These are phyloP conservation scores for Marisa cornuarietis DNA, from an alignment of 1,140 invertebrate genomes.

Conservation along the genomic window DNA sequence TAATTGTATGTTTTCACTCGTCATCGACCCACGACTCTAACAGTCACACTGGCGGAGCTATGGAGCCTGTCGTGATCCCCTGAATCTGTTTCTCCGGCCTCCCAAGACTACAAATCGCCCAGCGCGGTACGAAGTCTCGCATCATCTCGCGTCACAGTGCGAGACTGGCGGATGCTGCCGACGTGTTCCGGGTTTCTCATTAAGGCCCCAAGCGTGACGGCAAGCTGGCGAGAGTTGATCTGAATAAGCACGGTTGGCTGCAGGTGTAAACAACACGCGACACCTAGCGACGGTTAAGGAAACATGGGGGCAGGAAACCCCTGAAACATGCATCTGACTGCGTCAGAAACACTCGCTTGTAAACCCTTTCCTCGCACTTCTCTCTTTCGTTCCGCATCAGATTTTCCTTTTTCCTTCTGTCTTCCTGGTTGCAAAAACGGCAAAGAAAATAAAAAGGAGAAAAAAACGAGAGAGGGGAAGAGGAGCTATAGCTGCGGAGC, in stretches of 20 bases:
- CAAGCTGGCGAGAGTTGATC: neutral
- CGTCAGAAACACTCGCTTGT: too few species aligned
- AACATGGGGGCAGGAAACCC: conserved; percentile 2
- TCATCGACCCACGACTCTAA: too few species aligned
- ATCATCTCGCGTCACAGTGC: neutral
- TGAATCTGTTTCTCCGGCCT: too few species aligned
- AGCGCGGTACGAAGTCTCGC: neutral
- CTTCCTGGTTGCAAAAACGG: neutral
- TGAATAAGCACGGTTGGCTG: conserved; percentile 3
- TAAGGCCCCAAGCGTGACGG: conserved; percentile 1
- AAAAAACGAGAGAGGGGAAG: neutral
- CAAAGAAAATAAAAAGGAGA: neutral
- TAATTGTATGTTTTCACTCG: too few species aligned
- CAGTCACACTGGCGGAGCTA: too few species aligned
- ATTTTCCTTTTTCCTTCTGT: neutral
- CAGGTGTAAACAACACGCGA: conserved; percentile 9
- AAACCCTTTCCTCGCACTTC: neutral
- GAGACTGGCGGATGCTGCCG: neutral
- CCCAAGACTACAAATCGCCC: too few species aligned
- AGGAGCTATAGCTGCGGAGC: neutral
- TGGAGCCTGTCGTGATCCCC: too few species aligned
- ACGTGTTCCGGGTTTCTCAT: neutral
- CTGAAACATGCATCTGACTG: too few species aligned
- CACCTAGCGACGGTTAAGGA: conserved; percentile 1
- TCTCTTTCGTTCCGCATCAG: neutral